Conservation (phyloP, 2,888 invertebrate genomes). For the Proisotoma minuta region DNA sequence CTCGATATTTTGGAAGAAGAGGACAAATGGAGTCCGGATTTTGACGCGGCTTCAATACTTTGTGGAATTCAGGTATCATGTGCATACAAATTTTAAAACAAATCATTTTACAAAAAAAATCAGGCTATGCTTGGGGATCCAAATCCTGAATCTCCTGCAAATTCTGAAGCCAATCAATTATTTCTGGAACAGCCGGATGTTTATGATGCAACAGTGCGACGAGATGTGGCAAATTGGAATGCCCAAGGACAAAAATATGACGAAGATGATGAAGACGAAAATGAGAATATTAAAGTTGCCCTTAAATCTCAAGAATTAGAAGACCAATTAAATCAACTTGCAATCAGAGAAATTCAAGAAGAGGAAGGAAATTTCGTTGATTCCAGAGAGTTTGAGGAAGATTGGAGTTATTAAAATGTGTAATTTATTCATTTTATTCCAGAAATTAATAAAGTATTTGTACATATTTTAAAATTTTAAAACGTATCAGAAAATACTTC, state of each 20-base stretch:
- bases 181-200: conserved; percentile 7
- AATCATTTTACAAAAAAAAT: too few relatives aligned
- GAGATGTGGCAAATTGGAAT: not conserved
- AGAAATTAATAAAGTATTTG: too few relatives aligned
- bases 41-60: conserved; percentile 29
- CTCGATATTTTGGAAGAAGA: conserved; percentile 32
- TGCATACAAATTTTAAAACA: too few relatives aligned
- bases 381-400: too few relatives aligned
- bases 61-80: conserved; percentile 37
- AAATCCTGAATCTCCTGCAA: conserved; percentile 39
- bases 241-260: not conserved
- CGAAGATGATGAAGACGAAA: not conserved
- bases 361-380: too few relatives aligned
- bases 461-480: too few relatives aligned
- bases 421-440: too few relatives aligned
- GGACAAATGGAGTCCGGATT: conserved; percentile 28
- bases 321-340: not conserved
- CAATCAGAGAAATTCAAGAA: not conserved
- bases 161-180: conserved; percentile 27
- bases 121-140: conserved; percentile 37
- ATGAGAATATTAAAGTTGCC: not conserved
- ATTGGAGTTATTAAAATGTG: too few relatives aligned
- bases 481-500: not conserved
- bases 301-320: not conserved
- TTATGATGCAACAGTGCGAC: not conserved